Evolutionary conservation across 2,888 invertebrate species (phyloP).

Genomic region (Leptopilina myrica): DNA sequence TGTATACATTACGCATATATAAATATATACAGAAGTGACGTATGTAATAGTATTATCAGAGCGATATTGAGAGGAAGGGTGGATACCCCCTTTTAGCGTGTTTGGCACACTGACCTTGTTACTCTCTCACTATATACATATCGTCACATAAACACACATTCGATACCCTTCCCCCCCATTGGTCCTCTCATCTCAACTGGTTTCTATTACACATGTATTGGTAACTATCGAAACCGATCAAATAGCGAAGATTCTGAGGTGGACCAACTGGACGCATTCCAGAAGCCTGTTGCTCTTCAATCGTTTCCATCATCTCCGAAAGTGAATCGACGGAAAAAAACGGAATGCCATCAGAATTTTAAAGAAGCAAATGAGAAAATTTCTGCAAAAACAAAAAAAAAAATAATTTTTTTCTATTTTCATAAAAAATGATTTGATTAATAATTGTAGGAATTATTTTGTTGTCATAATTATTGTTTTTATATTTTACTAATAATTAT

Average conservation of each 20-base stretch:
- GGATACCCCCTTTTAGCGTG: conserved; percentile 54
- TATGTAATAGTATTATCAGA: conserved; percentile 45
- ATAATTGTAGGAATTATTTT: too few relatives aligned
- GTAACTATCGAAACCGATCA: conserved; percentile 70
- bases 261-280: conserved; percentile 61
- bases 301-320: background rate
- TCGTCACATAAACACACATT: conserved; percentile 59
- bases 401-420: too few relatives aligned
- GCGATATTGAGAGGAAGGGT: conserved; percentile 53
- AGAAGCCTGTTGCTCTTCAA: conserved; percentile 61
- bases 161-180: conserved; percentile 8
- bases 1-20: too few relatives aligned
- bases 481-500: too few relatives aligned
- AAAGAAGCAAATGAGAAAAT: too few relatives aligned
- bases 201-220: conserved; percentile 59
- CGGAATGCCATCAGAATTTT: too few relatives aligned
- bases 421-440: too few relatives aligned
- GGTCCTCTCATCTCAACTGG: background rate
- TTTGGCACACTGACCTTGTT: conserved; percentile 72
- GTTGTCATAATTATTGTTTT: too few relatives aligned
- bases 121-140: conserved; percentile 50
- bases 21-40: background rate
- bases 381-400: too few relatives aligned
- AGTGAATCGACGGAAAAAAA: background rate
- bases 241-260: conserved; percentile 74